These are phyloP conservation scores for Petrolisthes manimaculis DNA, from an alignment of 2,888 invertebrate genomes.

Conservation along the genomic window DNA sequence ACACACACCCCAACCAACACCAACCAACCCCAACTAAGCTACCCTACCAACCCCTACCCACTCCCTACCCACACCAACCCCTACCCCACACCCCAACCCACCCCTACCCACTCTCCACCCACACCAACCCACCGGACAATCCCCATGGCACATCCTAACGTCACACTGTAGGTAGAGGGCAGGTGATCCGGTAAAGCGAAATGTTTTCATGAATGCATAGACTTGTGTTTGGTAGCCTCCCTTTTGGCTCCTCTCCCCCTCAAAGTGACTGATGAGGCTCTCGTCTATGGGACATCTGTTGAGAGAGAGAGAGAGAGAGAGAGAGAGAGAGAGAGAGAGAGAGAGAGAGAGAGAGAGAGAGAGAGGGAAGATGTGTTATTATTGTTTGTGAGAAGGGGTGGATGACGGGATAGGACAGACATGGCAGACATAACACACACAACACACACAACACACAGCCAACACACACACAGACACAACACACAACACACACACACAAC, in stretches of 20 bases:
- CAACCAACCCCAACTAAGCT: background rate
- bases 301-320: background rate
- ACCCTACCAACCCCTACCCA: background rate
- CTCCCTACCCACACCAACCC: background rate
- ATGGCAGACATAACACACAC: no score
- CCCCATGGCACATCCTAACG: slow-evolving; percentile 94
- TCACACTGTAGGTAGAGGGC: slow-evolving; percentile 95
- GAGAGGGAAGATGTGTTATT: background rate
- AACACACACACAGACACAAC: background rate
- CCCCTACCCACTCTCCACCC: background rate
- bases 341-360: slow-evolving; percentile 73
- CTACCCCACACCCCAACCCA: background rate
- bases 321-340: background rate
- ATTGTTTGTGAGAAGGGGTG: no score
- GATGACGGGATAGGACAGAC: no score
- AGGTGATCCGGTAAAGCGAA: slow-evolving; percentile 92
- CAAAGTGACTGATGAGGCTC: slow-evolving; percentile 89
- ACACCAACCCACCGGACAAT: slow-evolving; percentile 83
- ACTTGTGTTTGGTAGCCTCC: slow-evolving; percentile 93
- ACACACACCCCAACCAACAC: background rate
- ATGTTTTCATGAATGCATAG: slow-evolving; percentile 94
- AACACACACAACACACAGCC: no score
- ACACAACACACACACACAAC: background rate
- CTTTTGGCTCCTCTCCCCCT: slow-evolving; percentile 92
- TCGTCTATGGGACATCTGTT: slow-evolving; percentile 90